A percentile compares a stretch with the other conserved stretches of the same genome.
phyloP scores from a whole-genome alignment of 2,113 vertebrate genomes.

The Narcine bancroftii region DNA sequence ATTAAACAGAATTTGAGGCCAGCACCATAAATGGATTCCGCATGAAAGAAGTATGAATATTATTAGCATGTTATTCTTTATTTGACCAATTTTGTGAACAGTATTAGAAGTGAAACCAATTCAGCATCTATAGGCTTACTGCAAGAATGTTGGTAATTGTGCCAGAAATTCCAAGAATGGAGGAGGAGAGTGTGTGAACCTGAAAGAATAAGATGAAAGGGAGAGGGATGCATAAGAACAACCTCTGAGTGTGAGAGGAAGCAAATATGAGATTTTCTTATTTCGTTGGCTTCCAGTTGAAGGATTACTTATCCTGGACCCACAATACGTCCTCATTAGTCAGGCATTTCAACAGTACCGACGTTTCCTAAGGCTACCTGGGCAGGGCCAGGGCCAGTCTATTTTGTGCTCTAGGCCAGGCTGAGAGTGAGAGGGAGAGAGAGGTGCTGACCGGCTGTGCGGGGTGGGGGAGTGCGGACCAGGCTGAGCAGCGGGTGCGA shows the following conservation, averaged over 20 bases:
- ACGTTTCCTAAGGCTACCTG: too few relatives aligned
- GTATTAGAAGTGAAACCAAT: background rate
- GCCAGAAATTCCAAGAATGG: background rate
- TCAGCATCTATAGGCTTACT: background rate
- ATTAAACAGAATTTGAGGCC: background rate
- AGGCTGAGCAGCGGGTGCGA: too few relatives aligned
- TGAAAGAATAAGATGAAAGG: background rate
- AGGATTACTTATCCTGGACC: too few relatives aligned
- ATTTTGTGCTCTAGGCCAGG: too few relatives aligned
- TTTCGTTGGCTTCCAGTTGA: too few relatives aligned
- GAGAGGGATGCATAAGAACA: background rate
- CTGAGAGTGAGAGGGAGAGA: too few relatives aligned
- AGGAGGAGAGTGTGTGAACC: too few relatives aligned
- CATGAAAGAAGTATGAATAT: background rate
- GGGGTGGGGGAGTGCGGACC: too few relatives aligned
- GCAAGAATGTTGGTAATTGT: background rate
- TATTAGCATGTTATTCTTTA: background rate
- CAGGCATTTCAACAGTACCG: too few relatives aligned
- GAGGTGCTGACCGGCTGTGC: too few relatives aligned
- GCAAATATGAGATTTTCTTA: background rate
- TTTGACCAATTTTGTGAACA: background rate
- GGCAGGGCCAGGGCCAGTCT: too few relatives aligned
- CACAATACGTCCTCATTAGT: too few relatives aligned
- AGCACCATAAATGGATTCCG: background rate
- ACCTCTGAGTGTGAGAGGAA: background rate